Base-by-base conservation (phyloP, 2,888 invertebrate species). In the Pseudolycoriella hygida region DNA sequence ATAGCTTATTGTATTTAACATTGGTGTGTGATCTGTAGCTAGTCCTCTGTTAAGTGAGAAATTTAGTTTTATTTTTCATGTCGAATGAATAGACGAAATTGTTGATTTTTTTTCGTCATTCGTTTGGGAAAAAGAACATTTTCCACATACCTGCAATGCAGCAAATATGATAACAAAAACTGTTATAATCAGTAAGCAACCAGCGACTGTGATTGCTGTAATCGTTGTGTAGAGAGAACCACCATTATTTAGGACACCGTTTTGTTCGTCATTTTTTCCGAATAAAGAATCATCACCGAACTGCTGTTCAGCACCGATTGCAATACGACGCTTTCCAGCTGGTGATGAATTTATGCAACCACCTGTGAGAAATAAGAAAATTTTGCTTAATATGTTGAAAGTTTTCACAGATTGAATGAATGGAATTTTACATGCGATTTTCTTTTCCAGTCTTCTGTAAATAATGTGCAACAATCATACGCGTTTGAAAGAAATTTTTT, bases 311-410 rank as follows among this genome's bases (percentile, higher is more conserved):
- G 70, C 70, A 53, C 66, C 70, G 55, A 72, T 72, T 2, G 78
- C 76, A 50, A 80, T 81, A 48, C 81, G 72, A 3, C 82, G 70
- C 59, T 82, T 82, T 18, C 80, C 82, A 44, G 80, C 80, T 45
- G 80, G 77, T 2, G 80, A 78, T 11, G 77, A 73, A 60, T 77
- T 78, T 58, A 77, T 76, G 58, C 82, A 82, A 54, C 78, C 78
- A 51, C 80, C 81, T 81, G 56, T 40, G 49, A 49, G 30, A 48
- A 46, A 48, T 32, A 34, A n/a, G n/a, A n/a, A n/a, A n/a, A n/a
- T n/a, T n/a, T n/a, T n/a, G n/a, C n/a, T n/a, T n/a, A 25, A 25
- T 25, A 6, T 8, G 4, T 25, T 25, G 25, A 6, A 6, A 6
- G 25, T 25, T 25, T 25, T 25, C 25, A 25, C 25, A 25, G 25